Conservation (phyloP, 2,797 vertebrate species). For the Odontamblyopus lacepedii region DNA sequence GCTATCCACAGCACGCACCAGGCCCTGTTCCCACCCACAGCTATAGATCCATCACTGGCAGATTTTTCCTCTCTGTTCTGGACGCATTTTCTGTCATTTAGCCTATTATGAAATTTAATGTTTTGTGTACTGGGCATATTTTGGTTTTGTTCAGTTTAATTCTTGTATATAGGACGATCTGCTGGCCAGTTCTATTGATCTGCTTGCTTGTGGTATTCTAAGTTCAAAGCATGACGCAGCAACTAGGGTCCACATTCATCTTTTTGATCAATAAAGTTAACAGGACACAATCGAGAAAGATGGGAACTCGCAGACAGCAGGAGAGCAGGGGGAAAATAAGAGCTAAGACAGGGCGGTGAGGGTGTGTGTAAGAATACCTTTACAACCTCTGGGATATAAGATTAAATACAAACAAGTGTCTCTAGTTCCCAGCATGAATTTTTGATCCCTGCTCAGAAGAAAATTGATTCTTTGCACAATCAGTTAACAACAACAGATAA, state of each 20-base stretch:
- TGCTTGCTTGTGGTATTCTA: slow-evolving; percentile 25
- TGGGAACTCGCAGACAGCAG: slow-evolving; percentile 2
- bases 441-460: background rate
- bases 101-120: slow-evolving; percentile 9
- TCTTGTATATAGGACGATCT: slow-evolving; percentile 1
- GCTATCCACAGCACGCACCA: slow-evolving; percentile 29
- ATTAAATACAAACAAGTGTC: background rate
- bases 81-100: slow-evolving; percentile 10
- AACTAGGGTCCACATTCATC: slow-evolving; percentile 35
- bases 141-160: background rate
- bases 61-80: background rate
- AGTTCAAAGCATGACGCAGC: slow-evolving; percentile 24
- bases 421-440: background rate
- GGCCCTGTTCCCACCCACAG: slow-evolving; percentile 32
- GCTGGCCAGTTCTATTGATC: slow-evolving; percentile 40
- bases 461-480: background rate
- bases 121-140: slow-evolving; percentile 4
- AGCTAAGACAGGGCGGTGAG: slow-evolving; percentile 4
- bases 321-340: background rate
- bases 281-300: slow-evolving; percentile 30
- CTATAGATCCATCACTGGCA: slow-evolving; percentile 14
- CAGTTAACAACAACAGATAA: background rate
- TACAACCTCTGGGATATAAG: background rate
- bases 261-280: slow-evolving; percentile 46
- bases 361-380: background rate